Percentiles rank a stretch among this genome's conserved stretches.
Conservation (phyloP, 2,113 vertebrate genomes). For the Tretioscincus oriximinensis region DNA sequence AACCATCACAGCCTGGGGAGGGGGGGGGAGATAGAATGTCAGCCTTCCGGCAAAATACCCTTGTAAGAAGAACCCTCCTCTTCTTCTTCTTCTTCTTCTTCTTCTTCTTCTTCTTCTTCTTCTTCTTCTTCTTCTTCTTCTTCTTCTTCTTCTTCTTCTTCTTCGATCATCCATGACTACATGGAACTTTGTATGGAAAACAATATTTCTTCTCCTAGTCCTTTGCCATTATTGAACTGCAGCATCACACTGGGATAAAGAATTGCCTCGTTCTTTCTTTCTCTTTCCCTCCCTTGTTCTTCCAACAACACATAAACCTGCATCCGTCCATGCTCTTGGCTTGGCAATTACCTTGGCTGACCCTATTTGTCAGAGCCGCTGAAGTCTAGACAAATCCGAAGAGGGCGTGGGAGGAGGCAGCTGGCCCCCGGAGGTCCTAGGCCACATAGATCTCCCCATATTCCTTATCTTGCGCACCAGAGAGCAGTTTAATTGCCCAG, state of each 20-base stretch:
- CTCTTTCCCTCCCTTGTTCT: no score
- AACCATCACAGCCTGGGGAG: no score
- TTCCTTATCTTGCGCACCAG: background rate
- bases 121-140: no score
- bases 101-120: no score
- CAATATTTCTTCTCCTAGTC: no score
- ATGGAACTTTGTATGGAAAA: no score
- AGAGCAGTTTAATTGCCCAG: background rate
- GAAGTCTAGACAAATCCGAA: slow-evolving; percentile 51
- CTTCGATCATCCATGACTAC: no score
- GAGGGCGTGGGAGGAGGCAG: slow-evolving; percentile 38
- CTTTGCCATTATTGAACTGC: slow-evolving; percentile 46
- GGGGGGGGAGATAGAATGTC: no score
- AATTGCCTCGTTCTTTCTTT: slow-evolving; percentile 45
- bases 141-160: no score
- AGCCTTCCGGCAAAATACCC: no score
- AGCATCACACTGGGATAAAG: slow-evolving; percentile 54
- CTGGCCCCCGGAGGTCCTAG: slow-evolving; percentile 21
- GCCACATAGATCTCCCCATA: background rate
- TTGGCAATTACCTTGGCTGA: background rate
- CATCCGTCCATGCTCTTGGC: slow-evolving; percentile 12
- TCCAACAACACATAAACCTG: slow-evolving; percentile 27
- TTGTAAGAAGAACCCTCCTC: no score
- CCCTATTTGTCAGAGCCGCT: slow-evolving; percentile 27
- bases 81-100: no score